Evolutionary conservation across 2,888 invertebrate genomes (phyloP), one percentile per base, ranked within the genome.

Genomic region (Clivina fossor): DNA sequence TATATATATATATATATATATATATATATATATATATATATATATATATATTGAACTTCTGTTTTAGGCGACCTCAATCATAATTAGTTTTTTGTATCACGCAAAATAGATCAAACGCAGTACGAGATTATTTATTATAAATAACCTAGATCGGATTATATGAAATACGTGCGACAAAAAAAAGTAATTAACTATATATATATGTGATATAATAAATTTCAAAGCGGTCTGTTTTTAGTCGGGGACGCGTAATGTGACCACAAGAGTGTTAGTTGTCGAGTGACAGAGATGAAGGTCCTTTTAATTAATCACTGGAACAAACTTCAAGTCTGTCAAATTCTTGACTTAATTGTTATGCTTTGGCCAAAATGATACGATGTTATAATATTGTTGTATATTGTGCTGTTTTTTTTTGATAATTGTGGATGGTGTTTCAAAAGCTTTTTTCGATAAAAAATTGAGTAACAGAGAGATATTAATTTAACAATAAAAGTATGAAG

Each of bases 301-400:
- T 26, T 48, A 22, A 48, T 48, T 48, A 48, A 48, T 48, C 37
- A 48, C 18, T 13, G 28, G n/a, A n/a, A n/a, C n/a, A 22, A 37
- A 37, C 48, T 37, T 48, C 35, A 48, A 37, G 35, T 48, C 37
- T 48, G 48, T 48, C 48, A 48, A 46, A 33, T n/a, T 33, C 46
- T 19, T 24, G 11, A 33, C 46, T 33, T 46, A 46, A 46, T 33
- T 46, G 33, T 46, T 46, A 46, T 46, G 46, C 46, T 33, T 18
- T 7, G 46, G 33, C n/a, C 13, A 30, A 30, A 2, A 26, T 8
- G 26, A 8, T n/a, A n/a, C n/a, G n/a, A n/a, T n/a, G n/a, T n/a
- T n/a, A n/a, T n/a, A n/a, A n/a, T n/a, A n/a, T n/a, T n/a, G n/a
- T n/a, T n/a, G n/a, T n/a, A n/a, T n/a, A n/a, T n/a, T n/a, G n/a